phyloP scores from a whole-genome alignment of 37 sponge, comb jelly and placozoan genomes.

The Beroe ovata region DNA sequence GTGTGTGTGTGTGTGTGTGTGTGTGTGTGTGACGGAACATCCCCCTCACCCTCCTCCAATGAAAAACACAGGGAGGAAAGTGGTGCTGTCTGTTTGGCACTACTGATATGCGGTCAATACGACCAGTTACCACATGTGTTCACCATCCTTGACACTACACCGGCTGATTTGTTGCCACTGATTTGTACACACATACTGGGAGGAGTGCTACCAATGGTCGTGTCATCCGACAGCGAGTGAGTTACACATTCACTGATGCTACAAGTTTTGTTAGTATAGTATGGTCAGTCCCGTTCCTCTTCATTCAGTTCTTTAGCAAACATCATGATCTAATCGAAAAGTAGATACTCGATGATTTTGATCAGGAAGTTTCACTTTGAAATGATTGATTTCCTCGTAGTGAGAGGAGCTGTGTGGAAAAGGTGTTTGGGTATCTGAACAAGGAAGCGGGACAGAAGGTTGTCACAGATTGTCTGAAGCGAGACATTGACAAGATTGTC shows the following conservation, averaged over 20 bases:
- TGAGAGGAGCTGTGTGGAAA: background rate
- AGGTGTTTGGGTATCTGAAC: background rate
- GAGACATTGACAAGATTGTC: background rate
- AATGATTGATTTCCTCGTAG: background rate
- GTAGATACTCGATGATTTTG: too few relatives aligned
- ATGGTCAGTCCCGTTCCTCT: too few relatives aligned
- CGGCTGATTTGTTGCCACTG: background rate
- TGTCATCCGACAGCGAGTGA: background rate
- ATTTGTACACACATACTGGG: slow-evolving; percentile 7
- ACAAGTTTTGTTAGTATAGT: too few relatives aligned
- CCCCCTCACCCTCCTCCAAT: too few relatives aligned
- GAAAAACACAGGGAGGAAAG: slow-evolving; percentile 11
- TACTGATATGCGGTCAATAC: background rate
- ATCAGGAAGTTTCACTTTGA: too few relatives aligned
- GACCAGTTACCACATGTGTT: background rate
- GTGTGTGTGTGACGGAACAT: too few relatives aligned
- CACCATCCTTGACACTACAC: background rate
- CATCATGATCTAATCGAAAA: too few relatives aligned
- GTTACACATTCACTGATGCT: too few relatives aligned
- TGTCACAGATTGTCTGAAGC: background rate
- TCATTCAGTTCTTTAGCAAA: too few relatives aligned
- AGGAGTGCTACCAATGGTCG: slow-evolving; percentile 4
- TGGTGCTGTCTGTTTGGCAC: background rate
- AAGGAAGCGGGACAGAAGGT: slow-evolving; percentile 1
- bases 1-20: too few relatives aligned